Evolutionary conservation across 2,113 vertebrate genomes (phyloP), one percentile per base, ranked within the genome.

Genomic region (Seriola rivoliana): DNA sequence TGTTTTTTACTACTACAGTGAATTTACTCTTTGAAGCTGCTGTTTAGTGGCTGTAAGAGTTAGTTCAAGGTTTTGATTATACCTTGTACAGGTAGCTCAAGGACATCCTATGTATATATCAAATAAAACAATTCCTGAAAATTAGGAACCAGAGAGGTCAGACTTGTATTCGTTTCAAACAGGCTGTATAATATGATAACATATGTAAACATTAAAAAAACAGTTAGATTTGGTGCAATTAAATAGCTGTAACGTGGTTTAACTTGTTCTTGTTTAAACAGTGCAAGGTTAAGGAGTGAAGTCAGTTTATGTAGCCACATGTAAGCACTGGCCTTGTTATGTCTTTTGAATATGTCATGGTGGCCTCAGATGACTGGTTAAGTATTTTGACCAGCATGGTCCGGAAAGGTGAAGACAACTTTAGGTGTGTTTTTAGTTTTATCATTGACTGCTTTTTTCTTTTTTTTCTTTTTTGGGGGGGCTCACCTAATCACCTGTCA

Each of bases 311-410:
- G 9, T 16, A 54, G 21, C 5, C 14, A 16, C n/a, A 68, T 69
- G 42, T 8, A 29, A 25, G 25, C 48, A 25, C 21, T 38, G 58
- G 16, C 38, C 4, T 40, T 66, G 38, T 36, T 44, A 7, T 40
- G 60, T 8, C 5, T 29, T 21, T 25, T 19, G 23, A 57, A 50
- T 44, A 19, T 79, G 50, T 42, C 34, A 11, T 0, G 19, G 46
- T 69, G 38, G 3, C 70, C 46, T 42, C 16, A 8, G 34, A 48
- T 67, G 9, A 1, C 19, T 72, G 13, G 11, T 32, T 32, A 17
- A 46, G 44, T 84, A 10, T 81, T 73, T n/a, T 81, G 25, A 77
- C 63, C 50, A 46, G 36, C 48, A 59, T 80, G 32, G 4, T 29
- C n/a, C 4, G 34, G 16, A 52, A 32, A 40, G 16, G 23, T 25